These are phyloP conservation scores for Anniella stebbinsi DNA, from an alignment of 2,797 vertebrate species.

Conservation along the genomic window DNA sequence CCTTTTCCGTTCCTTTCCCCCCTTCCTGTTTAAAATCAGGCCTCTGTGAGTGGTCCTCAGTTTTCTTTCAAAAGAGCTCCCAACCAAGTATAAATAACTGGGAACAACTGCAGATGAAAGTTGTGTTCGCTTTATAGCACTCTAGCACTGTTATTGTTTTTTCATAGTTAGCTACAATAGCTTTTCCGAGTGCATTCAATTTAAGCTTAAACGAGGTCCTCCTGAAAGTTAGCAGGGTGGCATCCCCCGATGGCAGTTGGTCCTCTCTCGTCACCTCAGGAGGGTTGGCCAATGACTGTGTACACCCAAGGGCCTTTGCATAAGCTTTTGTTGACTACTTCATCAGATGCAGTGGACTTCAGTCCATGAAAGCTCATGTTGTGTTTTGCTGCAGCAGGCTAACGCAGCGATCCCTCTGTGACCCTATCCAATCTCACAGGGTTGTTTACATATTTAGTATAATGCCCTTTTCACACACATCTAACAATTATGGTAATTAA, in stretches of 20 bases:
- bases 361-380: neutral
- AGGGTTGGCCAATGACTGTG: neutral
- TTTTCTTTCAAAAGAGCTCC: neutral
- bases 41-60: neutral
- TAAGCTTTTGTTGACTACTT: neutral
- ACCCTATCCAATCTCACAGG: neutral
- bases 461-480: neutral
- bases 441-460: neutral
- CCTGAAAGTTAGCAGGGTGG: constrained; percentile 12
- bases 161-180: neutral
- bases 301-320: neutral
- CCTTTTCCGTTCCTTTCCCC: neutral
- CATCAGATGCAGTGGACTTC: neutral
- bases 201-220: neutral
- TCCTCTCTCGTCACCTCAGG: neutral
- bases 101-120: constrained; percentile 22
- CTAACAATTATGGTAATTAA: neutral
- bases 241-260: neutral
- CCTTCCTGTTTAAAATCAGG: constrained; percentile 23
- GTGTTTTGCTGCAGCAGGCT: neutral
- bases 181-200: neutral
- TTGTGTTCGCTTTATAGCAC: neutral
- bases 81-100: constrained; percentile 30
- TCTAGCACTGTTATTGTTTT: neutral
- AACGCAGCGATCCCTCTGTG: neutral